Evolutionary conservation across 2,113 vertebrate genomes (phyloP).

Genomic region (Amphiprion ocellaris): DNA sequence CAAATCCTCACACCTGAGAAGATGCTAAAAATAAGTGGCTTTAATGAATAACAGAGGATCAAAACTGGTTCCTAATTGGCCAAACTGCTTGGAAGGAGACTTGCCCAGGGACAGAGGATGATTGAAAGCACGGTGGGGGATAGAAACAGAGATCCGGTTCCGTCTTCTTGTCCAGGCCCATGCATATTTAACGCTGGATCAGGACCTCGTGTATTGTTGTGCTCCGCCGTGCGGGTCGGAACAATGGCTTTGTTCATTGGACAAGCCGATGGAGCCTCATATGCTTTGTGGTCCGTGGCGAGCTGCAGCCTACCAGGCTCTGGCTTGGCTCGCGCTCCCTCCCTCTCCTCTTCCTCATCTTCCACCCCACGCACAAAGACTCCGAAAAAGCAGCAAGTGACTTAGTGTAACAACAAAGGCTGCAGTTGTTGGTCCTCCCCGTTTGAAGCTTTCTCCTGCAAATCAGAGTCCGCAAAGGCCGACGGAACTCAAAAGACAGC

Average conservation of each 20-base stretch:
- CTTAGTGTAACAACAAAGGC: slow-evolving; percentile 48
- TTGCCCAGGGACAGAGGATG: not conserved
- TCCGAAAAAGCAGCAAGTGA: not conserved
- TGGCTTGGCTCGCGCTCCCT: slow-evolving; percentile 30
- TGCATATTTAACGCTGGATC: slow-evolving; percentile 40
- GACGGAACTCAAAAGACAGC: not conserved
- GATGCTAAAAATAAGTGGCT: no score
- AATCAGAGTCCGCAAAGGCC: slow-evolving; percentile 10
- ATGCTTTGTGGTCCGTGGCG: slow-evolving; percentile 46
- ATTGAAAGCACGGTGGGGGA: not conserved
- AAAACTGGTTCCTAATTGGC: not conserved
- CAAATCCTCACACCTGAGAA: no score
- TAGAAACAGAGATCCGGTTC: slow-evolving; percentile 9
- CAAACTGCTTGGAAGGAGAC: not conserved
- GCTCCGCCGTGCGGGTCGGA: not conserved
- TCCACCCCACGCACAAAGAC: slow-evolving; percentile 20
- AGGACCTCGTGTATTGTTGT: slow-evolving; percentile 34
- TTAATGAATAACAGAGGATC: not conserved
- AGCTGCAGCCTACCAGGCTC: slow-evolving; percentile 60
- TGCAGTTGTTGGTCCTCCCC: slow-evolving; percentile 40
- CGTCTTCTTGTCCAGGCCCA: not conserved
- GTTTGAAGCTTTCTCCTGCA: slow-evolving; percentile 40
- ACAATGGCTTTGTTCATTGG: slow-evolving; percentile 66
- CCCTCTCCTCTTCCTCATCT: slow-evolving; percentile 1
- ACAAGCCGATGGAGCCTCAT: slow-evolving; percentile 30